Conservation (phyloP, 1,140 invertebrate species). For the Halotydeus destructor region DNA sequence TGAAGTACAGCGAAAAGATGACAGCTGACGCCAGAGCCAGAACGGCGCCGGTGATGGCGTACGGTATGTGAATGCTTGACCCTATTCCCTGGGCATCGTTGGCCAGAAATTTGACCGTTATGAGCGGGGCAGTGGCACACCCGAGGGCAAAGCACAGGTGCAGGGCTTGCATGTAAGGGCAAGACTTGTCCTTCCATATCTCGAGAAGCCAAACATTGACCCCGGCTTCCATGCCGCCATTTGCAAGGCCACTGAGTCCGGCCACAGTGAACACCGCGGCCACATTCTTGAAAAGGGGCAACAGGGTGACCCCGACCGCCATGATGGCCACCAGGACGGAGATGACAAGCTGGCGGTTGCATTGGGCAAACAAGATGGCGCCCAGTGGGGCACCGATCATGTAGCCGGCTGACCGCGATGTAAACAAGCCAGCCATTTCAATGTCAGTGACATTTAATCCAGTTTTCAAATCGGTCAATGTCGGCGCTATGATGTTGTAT, state of each 20-base stretch:
- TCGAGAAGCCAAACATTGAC: conserved; percentile 7
- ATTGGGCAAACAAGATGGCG: not conserved
- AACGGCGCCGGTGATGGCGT: conserved; percentile 8
- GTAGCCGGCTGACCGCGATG: too few relatives aligned
- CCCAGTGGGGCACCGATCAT: not conserved
- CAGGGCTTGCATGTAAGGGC: not conserved
- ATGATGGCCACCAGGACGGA: conserved; percentile 1
- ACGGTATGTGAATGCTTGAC: conserved; percentile 13
- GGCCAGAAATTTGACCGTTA: too few relatives aligned
- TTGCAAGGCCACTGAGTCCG: not conserved
- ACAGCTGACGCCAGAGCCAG: not conserved
- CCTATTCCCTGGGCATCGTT: too few relatives aligned
- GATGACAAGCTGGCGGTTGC: conserved; percentile 4
- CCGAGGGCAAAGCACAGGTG: conserved; percentile 6
- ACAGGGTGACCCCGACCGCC: not conserved
- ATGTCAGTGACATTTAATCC: too few relatives aligned
- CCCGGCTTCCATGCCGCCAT: not conserved
- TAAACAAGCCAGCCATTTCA: too few relatives aligned
- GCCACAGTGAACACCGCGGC: not conserved
- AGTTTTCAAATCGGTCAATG: too few relatives aligned
- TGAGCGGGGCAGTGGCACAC: conserved; percentile 3
- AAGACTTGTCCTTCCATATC: not conserved
- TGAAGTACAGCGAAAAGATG: conserved; percentile 7
- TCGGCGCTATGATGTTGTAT: too few relatives aligned
- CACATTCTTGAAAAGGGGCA: not conserved